Base-by-base conservation (phyloP, 2,888 invertebrate genomes). In the Vandiemenella viatica region DNA sequence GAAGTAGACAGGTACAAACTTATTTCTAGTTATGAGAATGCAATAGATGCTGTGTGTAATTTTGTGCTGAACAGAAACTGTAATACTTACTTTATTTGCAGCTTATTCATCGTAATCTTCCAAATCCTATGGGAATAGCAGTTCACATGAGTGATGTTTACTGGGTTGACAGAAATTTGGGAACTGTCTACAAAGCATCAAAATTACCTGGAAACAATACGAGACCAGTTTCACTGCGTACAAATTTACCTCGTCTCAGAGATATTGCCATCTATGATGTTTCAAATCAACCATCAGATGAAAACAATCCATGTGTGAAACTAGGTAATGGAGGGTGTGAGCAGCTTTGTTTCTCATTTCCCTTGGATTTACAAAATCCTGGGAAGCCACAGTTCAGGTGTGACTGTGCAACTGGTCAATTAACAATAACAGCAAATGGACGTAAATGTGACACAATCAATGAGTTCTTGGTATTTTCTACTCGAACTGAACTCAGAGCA, bases 291-390 rank as follows among this genome's bases (percentile, higher is more conserved):
- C 95, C 95, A 0, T 67, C 70, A 0, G 88, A 87, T 58, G 81
- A 83, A 10, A 79, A 72, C 15, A 90, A 89, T 62, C 89, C 89
- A 0, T 92, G 91, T 60, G 72, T 76, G 16, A 75, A 78, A 48
- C 52, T 61, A 4, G 62, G 80, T 1, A 87, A 85, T 58, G 86
- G 87, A 0, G 85, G 83, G 15, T 98, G 97, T 63, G 85, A 90
- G 44, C 97, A 98, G 61, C 73, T 98, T 0, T 98, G 98, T 65
- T 97, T 97, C 67, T 87, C 95, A 40, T 82, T 83, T 61, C 92
- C 95, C 0, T 76, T 75, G 0, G 82, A 83, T 8, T 23, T 20
- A 16, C 17, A 38, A 15, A 40, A 43, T 8, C 40, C 32, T 23
- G 37, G 42, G n/a, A 48, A 32, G 40, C 55, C 52, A 20, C 54